A percentile compares a stretch with the other conserved stretches of the same genome.
Evolutionary conservation across 2,113 vertebrate species (phyloP).

Genomic region (Channa maculata): DNA sequence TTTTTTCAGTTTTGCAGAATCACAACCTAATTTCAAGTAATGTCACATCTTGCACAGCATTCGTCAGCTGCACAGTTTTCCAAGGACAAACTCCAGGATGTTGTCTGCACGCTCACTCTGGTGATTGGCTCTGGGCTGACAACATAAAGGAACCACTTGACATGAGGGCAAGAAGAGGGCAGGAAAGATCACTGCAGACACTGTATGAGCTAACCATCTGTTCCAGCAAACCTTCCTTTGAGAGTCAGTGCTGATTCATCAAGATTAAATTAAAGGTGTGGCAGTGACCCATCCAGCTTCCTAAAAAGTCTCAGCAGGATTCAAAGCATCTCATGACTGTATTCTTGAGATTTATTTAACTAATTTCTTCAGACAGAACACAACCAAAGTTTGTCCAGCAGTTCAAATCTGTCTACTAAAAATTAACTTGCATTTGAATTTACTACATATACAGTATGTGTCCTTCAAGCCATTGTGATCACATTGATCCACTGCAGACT

Average conservation of each 20-base stretch:
- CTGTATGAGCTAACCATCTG: constrained; percentile 59
- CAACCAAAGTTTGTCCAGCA: background rate
- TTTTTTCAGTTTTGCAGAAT: background rate
- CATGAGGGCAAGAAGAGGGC: constrained; percentile 29
- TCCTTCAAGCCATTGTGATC: background rate
- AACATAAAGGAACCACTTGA: constrained; percentile 18
- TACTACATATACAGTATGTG: background rate
- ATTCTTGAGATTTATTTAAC: background rate
- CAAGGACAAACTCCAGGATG: constrained; percentile 46
- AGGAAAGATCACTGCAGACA: constrained; percentile 22
- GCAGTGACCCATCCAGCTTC: background rate
- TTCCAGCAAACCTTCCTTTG: constrained; percentile 3
- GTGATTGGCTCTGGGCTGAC: constrained; percentile 43
- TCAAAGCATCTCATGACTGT: background rate
- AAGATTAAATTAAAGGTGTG: constrained; percentile 21
- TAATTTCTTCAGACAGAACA: background rate
- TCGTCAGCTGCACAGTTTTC: constrained; percentile 30
- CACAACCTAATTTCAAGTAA: background rate
- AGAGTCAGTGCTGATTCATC: constrained; percentile 8
- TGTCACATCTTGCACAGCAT: background rate
- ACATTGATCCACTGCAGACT: constrained; percentile 13
- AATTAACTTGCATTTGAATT: background rate
- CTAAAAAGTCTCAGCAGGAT: background rate
- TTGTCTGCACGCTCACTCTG: background rate
- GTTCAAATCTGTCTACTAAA: too few species aligned